Percentiles rank a stretch among this genome's conserved stretches.
phyloP scores from a whole-genome alignment of 2,888 invertebrate species.

The Aethes cnicana region DNA sequence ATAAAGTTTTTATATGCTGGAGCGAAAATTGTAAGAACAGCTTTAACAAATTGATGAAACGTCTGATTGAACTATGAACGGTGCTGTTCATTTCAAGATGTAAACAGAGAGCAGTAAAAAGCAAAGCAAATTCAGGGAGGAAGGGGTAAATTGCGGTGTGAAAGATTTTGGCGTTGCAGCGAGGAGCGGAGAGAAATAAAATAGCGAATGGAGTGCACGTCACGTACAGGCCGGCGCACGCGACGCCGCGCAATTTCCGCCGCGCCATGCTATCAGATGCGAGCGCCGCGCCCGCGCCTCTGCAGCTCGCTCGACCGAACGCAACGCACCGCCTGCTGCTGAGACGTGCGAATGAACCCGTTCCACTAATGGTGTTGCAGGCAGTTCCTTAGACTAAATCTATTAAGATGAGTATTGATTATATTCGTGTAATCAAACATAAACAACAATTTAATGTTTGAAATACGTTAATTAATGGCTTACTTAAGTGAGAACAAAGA shows the following conservation, averaged over 20 bases:
- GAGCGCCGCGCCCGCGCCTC: constrained; percentile 53
- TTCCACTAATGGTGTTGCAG: no score
- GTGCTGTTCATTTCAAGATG: no score
- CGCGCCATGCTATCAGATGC: constrained; percentile 62
- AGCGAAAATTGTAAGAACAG: no score
- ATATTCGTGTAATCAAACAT: neutral
- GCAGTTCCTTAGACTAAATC: no score
- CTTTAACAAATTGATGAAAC: no score
- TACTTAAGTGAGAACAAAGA: neutral
- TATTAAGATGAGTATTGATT: no score
- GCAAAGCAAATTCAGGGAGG: constrained; percentile 38
- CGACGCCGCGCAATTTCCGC: constrained; percentile 78
- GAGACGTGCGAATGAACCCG: no score
- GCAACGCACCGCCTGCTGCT: constrained; percentile 43
- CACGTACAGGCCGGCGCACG: constrained; percentile 72
- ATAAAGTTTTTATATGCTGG: no score
- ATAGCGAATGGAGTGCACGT: constrained; percentile 65
- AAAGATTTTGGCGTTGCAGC: constrained; percentile 55
- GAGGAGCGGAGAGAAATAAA: constrained; percentile 64
- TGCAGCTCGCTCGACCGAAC: constrained; percentile 47
- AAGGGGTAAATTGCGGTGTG: constrained; percentile 39
- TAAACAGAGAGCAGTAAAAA: constrained; percentile 18
- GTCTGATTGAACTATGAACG: no score
- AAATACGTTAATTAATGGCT: neutral
- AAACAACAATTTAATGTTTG: no score